A percentile compares a stretch with the other conserved stretches of the same genome.
These are phyloP conservation scores for Desoria tigrina DNA, from an alignment of 2,888 invertebrate genomes.

Conservation along the genomic window DNA sequence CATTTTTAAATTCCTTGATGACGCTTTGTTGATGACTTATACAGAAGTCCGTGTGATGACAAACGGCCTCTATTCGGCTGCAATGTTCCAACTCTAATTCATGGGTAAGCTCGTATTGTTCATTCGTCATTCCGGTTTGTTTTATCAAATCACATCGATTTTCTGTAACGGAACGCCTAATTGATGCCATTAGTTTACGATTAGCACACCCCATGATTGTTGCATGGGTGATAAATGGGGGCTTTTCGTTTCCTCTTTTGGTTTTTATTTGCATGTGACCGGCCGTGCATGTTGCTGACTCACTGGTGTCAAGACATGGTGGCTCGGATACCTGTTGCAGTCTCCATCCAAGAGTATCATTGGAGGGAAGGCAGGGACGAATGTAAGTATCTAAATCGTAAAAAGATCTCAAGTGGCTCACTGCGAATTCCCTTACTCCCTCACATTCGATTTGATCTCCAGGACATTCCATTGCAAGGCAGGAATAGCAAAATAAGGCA, in stretches of 20 bases:
- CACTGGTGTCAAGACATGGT: constrained; percentile 23
- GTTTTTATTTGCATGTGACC: constrained; percentile 44
- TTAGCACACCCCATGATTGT: constrained; percentile 49
- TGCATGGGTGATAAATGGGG: constrained; percentile 34
- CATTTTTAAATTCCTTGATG: constrained; percentile 34
- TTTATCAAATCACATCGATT: constrained; percentile 23
- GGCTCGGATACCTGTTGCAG: constrained; percentile 23
- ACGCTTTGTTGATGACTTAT: constrained; percentile 34
- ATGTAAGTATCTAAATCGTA: constrained; percentile 43
- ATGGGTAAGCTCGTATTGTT: constrained; percentile 14
- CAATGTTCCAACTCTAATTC: constrained; percentile 47
- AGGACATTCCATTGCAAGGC: constrained; percentile 41
- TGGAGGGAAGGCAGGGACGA: constrained; percentile 37
- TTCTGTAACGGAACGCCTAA: constrained; percentile 19
- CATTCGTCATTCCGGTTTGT: no score
- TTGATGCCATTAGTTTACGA: constrained; percentile 27
- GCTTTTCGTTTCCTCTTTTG: background rate
- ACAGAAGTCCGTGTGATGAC: constrained; percentile 41
- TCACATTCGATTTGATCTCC: constrained; percentile 28
- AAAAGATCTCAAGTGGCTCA: constrained; percentile 22
- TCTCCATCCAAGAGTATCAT: constrained; percentile 38
- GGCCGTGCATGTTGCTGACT: constrained; percentile 41
- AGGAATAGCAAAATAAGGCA: constrained; percentile 42
- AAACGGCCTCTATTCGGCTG: constrained; percentile 28
- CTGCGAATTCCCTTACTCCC: constrained; percentile 28